These are phyloP conservation scores for Proterorhinus semilunaris DNA, from an alignment of 2,113 vertebrate species.

Conservation along the genomic window DNA sequence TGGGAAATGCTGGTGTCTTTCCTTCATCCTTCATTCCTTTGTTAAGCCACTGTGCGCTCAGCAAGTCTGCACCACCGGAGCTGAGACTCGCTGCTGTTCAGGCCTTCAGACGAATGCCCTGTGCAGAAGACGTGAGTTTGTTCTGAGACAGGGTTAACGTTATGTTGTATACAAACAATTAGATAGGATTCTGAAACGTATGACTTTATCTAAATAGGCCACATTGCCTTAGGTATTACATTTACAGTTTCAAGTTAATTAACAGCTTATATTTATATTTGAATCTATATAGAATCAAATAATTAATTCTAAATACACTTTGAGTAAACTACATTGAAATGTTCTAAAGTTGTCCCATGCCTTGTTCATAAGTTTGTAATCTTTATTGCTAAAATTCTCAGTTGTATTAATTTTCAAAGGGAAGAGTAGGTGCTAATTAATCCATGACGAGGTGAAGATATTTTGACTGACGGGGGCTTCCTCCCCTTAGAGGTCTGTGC, in stretches of 20 bases:
- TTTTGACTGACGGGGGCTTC: slow-evolving; percentile 59
- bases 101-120: slow-evolving; percentile 85
- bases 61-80: slow-evolving; percentile 41
- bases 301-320: too few species aligned
- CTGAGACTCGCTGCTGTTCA: slow-evolving; percentile 79
- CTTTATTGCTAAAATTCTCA: not conserved
- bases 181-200: too few species aligned
- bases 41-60: slow-evolving; percentile 68
- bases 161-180: too few species aligned
- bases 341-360: too few species aligned
- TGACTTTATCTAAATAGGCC: too few species aligned
- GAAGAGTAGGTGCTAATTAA: slow-evolving; percentile 27
- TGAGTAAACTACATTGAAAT: not conserved
- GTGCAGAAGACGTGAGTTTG: slow-evolving; percentile 75
- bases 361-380: too few species aligned
- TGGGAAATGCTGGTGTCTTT: slow-evolving; percentile 80
- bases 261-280: too few species aligned
- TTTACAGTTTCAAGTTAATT: too few species aligned
- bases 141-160: not conserved
- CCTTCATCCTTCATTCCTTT: slow-evolving; percentile 62
- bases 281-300: too few species aligned
- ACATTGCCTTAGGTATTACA: too few species aligned
- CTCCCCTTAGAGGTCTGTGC: slow-evolving; percentile 72
- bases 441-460: slow-evolving; percentile 42
- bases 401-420: not conserved